Evolutionary conservation across 2,888 invertebrate genomes (phyloP).

Genomic region (Lacanobia wlatinum): DNA sequence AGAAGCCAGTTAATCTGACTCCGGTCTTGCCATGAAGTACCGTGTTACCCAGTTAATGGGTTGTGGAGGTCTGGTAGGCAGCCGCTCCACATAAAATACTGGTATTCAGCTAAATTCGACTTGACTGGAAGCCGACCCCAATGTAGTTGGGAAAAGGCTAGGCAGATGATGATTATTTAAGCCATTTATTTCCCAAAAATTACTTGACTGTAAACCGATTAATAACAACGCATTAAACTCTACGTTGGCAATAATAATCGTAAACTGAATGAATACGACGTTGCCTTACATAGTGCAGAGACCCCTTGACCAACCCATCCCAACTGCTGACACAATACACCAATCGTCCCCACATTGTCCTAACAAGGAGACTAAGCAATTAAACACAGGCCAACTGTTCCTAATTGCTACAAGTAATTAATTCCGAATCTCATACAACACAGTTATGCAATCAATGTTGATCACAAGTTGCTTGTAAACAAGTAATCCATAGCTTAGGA

Average conservation of each 20-base stretch:
- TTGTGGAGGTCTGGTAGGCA: too few species aligned
- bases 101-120: too few species aligned
- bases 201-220: too few species aligned
- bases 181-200: too few species aligned
- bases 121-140: too few species aligned
- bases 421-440: constrained; percentile 38
- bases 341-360: constrained; percentile 13
- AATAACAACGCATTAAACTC: background rate
- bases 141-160: too few species aligned
- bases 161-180: too few species aligned
- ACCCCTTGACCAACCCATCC: background rate
- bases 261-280: background rate
- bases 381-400: constrained; percentile 20
- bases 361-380: constrained; percentile 35
- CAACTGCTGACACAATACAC: constrained; percentile 24
- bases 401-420: constrained; percentile 53
- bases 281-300: background rate
- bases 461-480: constrained; percentile 39
- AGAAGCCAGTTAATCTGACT: too few species aligned
- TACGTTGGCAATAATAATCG: background rate
- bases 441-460: constrained; percentile 38
- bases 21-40: too few species aligned
- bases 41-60: too few species aligned
- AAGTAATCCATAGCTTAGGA: constrained; percentile 25
- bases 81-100: too few species aligned